Conservation (phyloP, 2,113 vertebrate species). For the Oreotrochilus melanogaster region DNA sequence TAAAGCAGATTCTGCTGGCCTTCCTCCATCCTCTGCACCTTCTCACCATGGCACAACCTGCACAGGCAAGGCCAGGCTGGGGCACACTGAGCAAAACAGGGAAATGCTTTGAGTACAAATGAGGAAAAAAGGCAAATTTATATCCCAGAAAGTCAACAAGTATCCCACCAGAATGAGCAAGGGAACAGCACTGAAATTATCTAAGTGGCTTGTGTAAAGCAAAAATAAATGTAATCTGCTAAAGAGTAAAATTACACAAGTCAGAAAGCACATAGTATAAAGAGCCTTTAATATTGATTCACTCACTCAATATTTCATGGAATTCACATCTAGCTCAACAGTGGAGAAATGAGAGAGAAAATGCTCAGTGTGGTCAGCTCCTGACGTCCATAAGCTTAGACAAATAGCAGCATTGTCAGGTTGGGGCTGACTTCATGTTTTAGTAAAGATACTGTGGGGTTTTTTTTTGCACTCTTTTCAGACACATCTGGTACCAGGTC, state of each 20-base stretch:
- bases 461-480: not conserved
- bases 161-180: not conserved
- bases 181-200: not conserved
- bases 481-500: not conserved
- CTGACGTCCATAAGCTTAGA: not conserved
- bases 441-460: not conserved
- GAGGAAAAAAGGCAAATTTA: not conserved
- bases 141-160: not conserved
- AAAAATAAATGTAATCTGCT: constrained; percentile 1
- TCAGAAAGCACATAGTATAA: constrained; percentile 37
- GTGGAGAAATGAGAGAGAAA: not conserved
- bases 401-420: not conserved
- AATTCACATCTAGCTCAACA: constrained; percentile 19
- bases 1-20: not conserved
- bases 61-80: not conserved
- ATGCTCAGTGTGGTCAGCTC: not conserved
- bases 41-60: not conserved
- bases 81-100: not conserved
- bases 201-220: not conserved
- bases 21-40: not conserved
- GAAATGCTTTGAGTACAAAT: not conserved
- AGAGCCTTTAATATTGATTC: constrained; percentile 68
- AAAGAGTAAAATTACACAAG: constrained; percentile 45
- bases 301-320: constrained; percentile 57
- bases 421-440: constrained; percentile 6